A percentile compares a stretch with the other conserved stretches of the same genome.
Evolutionary conservation across 2,797 vertebrate genomes (phyloP).

Genomic region (Sebastolobus altivelis): DNA sequence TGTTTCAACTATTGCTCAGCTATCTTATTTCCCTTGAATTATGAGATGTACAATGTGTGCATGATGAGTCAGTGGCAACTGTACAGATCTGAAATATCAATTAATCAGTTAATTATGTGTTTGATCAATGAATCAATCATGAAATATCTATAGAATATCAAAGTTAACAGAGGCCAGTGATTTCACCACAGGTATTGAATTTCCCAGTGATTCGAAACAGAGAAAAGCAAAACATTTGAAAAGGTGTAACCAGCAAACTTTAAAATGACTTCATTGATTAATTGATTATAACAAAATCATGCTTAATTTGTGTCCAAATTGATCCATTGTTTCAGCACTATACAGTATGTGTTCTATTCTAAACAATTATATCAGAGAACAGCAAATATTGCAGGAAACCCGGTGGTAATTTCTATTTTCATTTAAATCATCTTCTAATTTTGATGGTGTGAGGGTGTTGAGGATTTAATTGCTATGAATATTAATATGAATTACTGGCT

Average conservation of each 20-base stretch:
- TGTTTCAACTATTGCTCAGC: constrained; percentile 13
- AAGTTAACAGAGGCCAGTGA: neutral
- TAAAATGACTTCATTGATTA: neutral
- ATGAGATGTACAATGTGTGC: neutral
- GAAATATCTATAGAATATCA: neutral
- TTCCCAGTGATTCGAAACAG: neutral
- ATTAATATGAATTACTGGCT: constrained; percentile 62
- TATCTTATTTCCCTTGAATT: neutral
- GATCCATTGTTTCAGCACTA: constrained; percentile 8
- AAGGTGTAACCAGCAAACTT: neutral
- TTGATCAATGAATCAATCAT: constrained; percentile 15
- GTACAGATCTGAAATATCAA: neutral
- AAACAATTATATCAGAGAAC: neutral
- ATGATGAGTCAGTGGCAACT: neutral
- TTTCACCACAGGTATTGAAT: neutral
- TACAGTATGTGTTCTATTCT: neutral
- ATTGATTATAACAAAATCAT: neutral
- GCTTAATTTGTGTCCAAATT: neutral
- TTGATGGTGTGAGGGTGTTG: constrained; percentile 47
- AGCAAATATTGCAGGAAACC: constrained; percentile 2
- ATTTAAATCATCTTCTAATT: constrained; percentile 47
- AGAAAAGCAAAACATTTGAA: neutral
- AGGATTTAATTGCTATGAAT: constrained; percentile 67
- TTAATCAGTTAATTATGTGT: neutral
- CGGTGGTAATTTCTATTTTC: constrained; percentile 22